Evolutionary conservation across 2,888 invertebrate genomes (phyloP).

Genomic region (Philonicus albiceps): DNA sequence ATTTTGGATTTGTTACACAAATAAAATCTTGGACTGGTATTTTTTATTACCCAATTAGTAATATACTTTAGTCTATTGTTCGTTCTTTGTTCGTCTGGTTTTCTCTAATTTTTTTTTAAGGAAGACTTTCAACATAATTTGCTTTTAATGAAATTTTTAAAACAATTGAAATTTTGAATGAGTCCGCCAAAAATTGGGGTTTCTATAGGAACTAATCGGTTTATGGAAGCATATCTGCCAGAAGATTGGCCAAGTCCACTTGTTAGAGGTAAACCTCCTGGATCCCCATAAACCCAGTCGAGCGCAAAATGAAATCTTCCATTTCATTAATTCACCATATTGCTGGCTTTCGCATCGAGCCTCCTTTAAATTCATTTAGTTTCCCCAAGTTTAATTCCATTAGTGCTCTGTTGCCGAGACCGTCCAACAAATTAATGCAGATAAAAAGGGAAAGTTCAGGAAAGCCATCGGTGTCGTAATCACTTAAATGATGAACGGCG

Average conservation of each 20-base stretch:
- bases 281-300: background rate
- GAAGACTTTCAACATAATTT: background rate
- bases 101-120: background rate
- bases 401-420: background rate
- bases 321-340: constrained; percentile 14
- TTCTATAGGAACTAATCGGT: background rate
- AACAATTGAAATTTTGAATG: background rate
- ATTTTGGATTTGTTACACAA: no score
- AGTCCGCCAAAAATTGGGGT: background rate
- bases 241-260: background rate
- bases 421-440: background rate
- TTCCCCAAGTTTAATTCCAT: background rate
- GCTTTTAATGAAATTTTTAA: background rate
- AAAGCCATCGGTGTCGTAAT: background rate
- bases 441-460: background rate
- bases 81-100: background rate
- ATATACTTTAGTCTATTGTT: no score
- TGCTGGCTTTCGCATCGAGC: background rate
- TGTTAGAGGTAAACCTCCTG: background rate
- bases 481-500: background rate
- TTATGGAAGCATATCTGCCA: background rate
- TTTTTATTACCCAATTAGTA: no score
- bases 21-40: no score
- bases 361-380: background rate
- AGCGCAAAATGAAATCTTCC: constrained; percentile 12